These are phyloP conservation scores for Diorhabda sublineata DNA, from an alignment of 1,140 invertebrate species.

Conservation along the genomic window DNA sequence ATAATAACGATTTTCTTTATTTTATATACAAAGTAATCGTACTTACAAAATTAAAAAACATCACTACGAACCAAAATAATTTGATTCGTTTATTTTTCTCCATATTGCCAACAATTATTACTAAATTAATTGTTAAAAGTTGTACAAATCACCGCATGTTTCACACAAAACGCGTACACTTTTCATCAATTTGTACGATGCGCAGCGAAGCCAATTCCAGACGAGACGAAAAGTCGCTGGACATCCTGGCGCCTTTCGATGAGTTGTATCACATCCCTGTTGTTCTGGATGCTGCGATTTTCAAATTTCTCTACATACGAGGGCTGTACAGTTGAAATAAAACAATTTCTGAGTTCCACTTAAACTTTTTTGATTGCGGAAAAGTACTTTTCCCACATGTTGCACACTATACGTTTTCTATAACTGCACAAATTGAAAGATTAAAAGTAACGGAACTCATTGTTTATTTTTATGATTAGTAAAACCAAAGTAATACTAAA, in stretches of 20 bases:
- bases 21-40: background rate
- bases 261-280: background rate
- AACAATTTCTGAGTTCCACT: too few relatives aligned
- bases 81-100: constrained; percentile 11
- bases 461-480: too few relatives aligned
- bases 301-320: background rate
- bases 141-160: constrained; percentile 13
- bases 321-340: too few relatives aligned
- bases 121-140: background rate
- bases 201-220: background rate
- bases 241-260: constrained; percentile 17
- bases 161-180: constrained; percentile 21
- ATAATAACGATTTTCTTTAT: too few relatives aligned
- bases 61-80: constrained; percentile 26
- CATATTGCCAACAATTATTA: constrained; percentile 4
- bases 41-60: constrained; percentile 33
- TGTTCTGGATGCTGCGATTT: background rate
- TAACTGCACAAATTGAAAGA: too few relatives aligned
- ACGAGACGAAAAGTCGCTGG: constrained; percentile 19
- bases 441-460: too few relatives aligned
- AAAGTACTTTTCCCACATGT: too few relatives aligned
- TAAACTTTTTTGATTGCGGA: too few relatives aligned
- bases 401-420: too few relatives aligned
- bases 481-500: too few relatives aligned
- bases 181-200: background rate